These are phyloP conservation scores for Cataglyphis albicans DNA, from an alignment of 2,888 invertebrate species.

Conservation along the genomic window DNA sequence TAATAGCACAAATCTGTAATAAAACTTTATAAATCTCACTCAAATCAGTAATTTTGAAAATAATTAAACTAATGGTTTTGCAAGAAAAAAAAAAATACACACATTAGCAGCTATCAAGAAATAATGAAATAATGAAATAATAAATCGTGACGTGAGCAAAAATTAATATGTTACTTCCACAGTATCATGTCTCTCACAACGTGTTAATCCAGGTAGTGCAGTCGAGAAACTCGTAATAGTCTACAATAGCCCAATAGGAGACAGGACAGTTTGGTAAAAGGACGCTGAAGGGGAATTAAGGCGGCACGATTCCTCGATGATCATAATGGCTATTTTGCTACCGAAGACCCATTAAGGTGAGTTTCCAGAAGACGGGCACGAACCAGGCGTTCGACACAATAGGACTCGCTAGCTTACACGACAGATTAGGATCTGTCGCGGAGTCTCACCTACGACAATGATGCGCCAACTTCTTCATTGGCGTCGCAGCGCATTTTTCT, in stretches of 20 bases:
- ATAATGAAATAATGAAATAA: not conserved
- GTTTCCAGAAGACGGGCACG: constrained; percentile 81
- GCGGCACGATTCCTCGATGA: constrained; percentile 63
- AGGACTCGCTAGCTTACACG: constrained; percentile 77
- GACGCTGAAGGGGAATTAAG: constrained; percentile 58
- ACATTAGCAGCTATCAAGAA: not conserved
- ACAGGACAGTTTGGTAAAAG: constrained; percentile 65
- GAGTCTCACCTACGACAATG: constrained; percentile 82
- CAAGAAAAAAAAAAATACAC: not conserved
- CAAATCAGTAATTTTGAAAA: not conserved
- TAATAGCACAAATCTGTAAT: not conserved
- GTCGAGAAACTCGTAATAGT: constrained; percentile 65
- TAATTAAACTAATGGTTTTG: not conserved
- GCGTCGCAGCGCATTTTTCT: constrained; percentile 60
- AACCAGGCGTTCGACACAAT: constrained; percentile 76
- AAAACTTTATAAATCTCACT: constrained; percentile 6
- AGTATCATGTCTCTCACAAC: constrained; percentile 59
- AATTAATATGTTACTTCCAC: constrained; percentile 27
- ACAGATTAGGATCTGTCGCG: constrained; percentile 83
- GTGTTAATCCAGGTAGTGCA: constrained; percentile 64
- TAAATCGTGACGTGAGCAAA: constrained; percentile 3
- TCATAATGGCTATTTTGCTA: constrained; percentile 75
- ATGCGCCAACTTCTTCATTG: constrained; percentile 80
- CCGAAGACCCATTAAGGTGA: constrained; percentile 77
- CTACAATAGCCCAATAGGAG: constrained; percentile 64